Base-by-base conservation (phyloP, 2,888 invertebrate species). In the Dynastes maya region DNA sequence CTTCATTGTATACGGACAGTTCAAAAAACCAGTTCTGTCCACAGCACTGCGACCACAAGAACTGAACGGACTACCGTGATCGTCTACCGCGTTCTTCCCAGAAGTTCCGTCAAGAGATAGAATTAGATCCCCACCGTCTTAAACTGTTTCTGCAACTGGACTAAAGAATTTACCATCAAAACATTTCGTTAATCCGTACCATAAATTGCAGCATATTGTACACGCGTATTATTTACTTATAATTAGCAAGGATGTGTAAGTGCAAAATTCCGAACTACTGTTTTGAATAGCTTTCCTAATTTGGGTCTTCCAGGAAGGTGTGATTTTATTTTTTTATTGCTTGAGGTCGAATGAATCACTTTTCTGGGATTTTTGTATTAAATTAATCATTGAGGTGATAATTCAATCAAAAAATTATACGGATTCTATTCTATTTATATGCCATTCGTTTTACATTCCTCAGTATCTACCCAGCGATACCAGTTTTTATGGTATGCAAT, bases 81-180 rank as follows among this genome's bases (percentile, higher is more conserved):
- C 68, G 68, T 68, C 29, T 51, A 68, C 49, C 68, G 68, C 51
- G 68, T 51, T 68, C 68, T 68, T 68, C 68, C 68, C 51, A 51
- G 29, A 16, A 51, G 29, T 68, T 68, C 68, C 68, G 51, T 67
- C 67, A 49, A 49, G 45, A 68, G 68, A 51, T 68, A 68, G 51
- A 5, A 68, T 68, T 68, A 49, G 68, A 51, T 51, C 68, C 68
- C 68, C 68, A 68, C 68, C 51, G 68, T 22, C 8, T 67, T 45
- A 13, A 45, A 51, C 29, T 68, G 51, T 68, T 27, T 51, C 68
- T 65, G 40, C 67, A 68, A 68, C 11, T 27, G 29, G 51, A 68
- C 13, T 51, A 51, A 68, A 68, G 27, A 68, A 68, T 68, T 49
- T 51, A 27, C 68, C 13, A 51, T 68, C 51, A 27, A 22, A 6